A percentile compares a stretch with the other conserved stretches of the same genome.
These are phyloP conservation scores for Scomber scombrus DNA, from an alignment of 2,113 vertebrate genomes.

Conservation along the genomic window DNA sequence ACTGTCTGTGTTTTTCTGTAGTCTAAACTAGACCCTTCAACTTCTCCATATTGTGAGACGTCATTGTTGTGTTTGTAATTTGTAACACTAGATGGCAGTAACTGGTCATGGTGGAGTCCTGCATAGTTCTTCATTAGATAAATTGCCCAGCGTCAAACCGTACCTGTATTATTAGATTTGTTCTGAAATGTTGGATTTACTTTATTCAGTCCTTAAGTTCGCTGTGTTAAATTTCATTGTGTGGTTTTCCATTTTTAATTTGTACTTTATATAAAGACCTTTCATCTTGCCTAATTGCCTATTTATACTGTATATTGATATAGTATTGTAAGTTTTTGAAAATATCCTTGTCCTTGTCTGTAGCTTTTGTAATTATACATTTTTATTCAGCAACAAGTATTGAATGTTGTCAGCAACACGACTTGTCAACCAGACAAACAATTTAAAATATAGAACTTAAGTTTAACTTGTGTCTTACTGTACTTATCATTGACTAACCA, in stretches of 20 bases:
- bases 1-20: background rate
- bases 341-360: no score
- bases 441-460: background rate
- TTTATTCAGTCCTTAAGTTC: no score
- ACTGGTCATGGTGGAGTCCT: background rate
- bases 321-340: no score
- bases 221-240: no score
- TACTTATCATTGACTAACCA: background rate
- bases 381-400: background rate
- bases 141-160: background rate
- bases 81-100: conserved; percentile 70
- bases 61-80: background rate
- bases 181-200: no score
- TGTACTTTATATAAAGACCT: no score
- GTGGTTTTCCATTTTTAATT: no score
- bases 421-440: no score
- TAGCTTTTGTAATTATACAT: no score
- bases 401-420: background rate
- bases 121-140: background rate
- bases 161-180: background rate
- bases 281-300: no score
- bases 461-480: background rate
- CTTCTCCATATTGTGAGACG: background rate
- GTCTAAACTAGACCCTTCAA: background rate
- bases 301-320: no score